Evolutionary conservation across 2,113 vertebrate species (phyloP).

Genomic region (Lipotes vexillifer): DNA sequence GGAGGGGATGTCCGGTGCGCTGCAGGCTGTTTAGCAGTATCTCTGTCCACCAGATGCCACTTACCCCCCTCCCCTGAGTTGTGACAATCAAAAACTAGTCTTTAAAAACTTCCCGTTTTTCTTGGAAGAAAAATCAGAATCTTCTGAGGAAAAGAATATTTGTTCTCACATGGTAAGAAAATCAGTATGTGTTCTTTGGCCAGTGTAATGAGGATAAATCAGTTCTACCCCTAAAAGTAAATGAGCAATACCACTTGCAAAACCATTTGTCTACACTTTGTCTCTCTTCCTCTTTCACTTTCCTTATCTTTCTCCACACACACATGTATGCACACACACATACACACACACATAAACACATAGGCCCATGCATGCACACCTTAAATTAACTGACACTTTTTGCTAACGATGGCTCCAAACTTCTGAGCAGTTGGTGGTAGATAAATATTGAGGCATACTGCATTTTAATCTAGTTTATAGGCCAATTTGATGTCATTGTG

Average conservation of each 20-base stretch:
- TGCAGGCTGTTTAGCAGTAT: background rate
- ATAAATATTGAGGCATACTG: background rate
- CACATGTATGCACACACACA: background rate
- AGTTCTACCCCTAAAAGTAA: background rate
- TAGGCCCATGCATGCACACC: no score
- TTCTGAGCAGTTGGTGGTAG: background rate
- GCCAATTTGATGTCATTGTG: background rate
- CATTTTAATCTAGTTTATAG: background rate
- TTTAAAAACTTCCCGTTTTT: background rate
- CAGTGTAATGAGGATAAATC: background rate
- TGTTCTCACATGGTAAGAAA: background rate
- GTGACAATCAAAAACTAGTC: background rate
- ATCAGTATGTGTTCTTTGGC: no score
- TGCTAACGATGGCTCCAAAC: background rate
- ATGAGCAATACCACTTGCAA: background rate
- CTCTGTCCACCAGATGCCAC: background rate
- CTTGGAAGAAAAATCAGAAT: background rate
- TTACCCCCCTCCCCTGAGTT: accelerated
- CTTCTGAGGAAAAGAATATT: background rate
- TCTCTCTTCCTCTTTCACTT: background rate
- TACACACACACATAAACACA: background rate
- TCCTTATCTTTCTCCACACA: no score
- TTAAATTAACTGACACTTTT: background rate
- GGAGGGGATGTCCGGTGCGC: background rate
- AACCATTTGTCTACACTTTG: no score